Evolutionary conservation across 2,113 vertebrate genomes (phyloP), one percentile per base, ranked within the genome.

Genomic region (Caranx ignobilis): DNA sequence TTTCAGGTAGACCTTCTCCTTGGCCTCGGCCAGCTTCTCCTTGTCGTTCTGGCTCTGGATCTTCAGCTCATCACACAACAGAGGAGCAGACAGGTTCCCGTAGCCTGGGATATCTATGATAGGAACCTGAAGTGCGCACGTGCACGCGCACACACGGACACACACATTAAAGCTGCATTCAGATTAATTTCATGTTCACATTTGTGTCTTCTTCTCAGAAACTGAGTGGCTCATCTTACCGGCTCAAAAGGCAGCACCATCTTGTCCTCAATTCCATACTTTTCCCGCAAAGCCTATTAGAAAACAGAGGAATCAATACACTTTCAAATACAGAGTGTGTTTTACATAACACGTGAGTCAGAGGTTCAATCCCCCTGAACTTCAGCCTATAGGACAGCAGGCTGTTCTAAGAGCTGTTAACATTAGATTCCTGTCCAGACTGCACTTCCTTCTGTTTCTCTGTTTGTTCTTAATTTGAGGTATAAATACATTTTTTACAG

Each of bases 1-100:
- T 88, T 97, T 98, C 55, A 99, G 93, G 89, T 99, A 99, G 45
- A 98, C 91, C 79, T 91, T 97, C 88, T 99, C 98, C 77, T 99
- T 99, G 82, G 98, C 98, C 92, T 98, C 97, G 16, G 91, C 92
- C 88, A 99, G 96, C 87, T 99, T 99, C 85, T 99, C 98, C 75
- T 94, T 93, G 92, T 99, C 98, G 62, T 99, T 99, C 93, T 99
- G 98, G 91, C 98, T 99, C 93, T 99, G 97, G 86, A 99, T 97
- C 95, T 98, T 99, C 77, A 99, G 91, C 67, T 98, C 96, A 2
- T 99, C 97, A 79, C 97, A 98, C 62, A 99, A 11, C 5, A 94
- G 71, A 0, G 96, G 95, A 88, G 98, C 98, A 35, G 96, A 96
- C n/a, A 99, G 96, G 84, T 86, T 96, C 69, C 98, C 98, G 62